A percentile compares a stretch with the other conserved stretches of the same genome.
Conservation (phyloP, 1,140 invertebrate genomes). For the Brachionus paranguensis region DNA sequence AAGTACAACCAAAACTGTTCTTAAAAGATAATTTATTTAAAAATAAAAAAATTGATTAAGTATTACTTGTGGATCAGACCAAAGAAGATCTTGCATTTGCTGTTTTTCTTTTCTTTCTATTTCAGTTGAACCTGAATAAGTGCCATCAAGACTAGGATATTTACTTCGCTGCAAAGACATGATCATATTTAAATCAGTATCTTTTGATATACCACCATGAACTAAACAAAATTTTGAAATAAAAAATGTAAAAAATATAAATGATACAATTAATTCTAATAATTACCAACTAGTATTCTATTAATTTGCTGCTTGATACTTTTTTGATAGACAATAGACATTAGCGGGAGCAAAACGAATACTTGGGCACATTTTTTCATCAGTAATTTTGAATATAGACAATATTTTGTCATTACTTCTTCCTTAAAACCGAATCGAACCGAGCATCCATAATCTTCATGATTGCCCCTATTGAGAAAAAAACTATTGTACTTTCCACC, state of each 20-base stretch:
- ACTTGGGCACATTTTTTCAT: conserved; percentile 35
- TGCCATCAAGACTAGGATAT: conserved; percentile 13
- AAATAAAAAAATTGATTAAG: not conserved
- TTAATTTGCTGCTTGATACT: not conserved
- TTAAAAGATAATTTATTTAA: not conserved
- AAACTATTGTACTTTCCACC: conserved; percentile 23
- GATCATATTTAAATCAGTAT: conserved; percentile 33
- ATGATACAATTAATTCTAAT: not conserved
- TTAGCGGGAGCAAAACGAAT: not conserved
- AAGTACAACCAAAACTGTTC: not conserved
- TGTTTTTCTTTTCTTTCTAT: not conserved
- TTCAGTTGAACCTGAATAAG: not conserved
- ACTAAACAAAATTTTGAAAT: not conserved
- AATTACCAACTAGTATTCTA: conserved; percentile 33
- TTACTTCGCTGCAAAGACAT: not conserved
- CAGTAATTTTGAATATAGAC: conserved; percentile 34
- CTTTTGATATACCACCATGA: conserved; percentile 39
- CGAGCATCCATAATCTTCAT: conserved; percentile 71
- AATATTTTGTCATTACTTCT: conserved; percentile 78
- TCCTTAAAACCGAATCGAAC: conserved; percentile 80
- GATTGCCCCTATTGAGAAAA: conserved; percentile 40
- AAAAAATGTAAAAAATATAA: not conserved
- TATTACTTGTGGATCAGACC: conserved; percentile 69
- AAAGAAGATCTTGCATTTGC: conserved; percentile 73
- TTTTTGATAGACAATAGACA: not conserved